Evolutionary conservation across 2,888 invertebrate genomes (phyloP), one percentile per base, ranked within the genome.

Genomic region (Mylabris sibirica): DNA sequence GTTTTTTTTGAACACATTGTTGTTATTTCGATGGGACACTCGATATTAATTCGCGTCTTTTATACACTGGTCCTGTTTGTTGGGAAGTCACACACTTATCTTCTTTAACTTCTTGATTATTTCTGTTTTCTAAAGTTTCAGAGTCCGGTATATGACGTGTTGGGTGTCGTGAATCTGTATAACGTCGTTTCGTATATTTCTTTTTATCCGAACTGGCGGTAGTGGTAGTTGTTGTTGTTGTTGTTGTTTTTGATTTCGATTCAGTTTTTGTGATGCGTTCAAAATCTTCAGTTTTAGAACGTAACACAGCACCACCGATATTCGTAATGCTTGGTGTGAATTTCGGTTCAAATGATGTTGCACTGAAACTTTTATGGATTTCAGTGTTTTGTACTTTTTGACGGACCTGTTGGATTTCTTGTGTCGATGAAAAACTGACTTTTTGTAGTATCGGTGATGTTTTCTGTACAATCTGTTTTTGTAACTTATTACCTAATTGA

Each of bases 21-120:
- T 22, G 20, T 30, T 75, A 80, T 68, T 82, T 83, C 12, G 81
- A 78, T 30, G 88, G 90, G 70, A 92, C 92, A 84, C 94, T 94
- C 59, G 94, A 92, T 79, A 95, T 94, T 67, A 94, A 86, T 84
- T 94, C 94, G 70, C 93, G 89, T 72, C 94, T 86, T 84, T 94
- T 94, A 88, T 93, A 94, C 22, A 93, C 89, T 64, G 89, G 88
- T 70, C 86, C 85, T 69, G 71, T 78, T 81, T 81, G 57, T 26
- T 57, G 78, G 35, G 82, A 76, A 53, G 77, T 77, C 41, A 78
- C 75, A 17, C 77, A 67, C 34, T 74, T 73, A 34, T 77, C 76
- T 6, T 76, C 75, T 22, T 75, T 73, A 63, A 76, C 75, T 57
- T 22, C 62, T 80, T 79, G 72, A 20, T 79, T 69, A 60, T 77